Conservation (phyloP, 2,888 invertebrate species). For the Eurois occulta region DNA sequence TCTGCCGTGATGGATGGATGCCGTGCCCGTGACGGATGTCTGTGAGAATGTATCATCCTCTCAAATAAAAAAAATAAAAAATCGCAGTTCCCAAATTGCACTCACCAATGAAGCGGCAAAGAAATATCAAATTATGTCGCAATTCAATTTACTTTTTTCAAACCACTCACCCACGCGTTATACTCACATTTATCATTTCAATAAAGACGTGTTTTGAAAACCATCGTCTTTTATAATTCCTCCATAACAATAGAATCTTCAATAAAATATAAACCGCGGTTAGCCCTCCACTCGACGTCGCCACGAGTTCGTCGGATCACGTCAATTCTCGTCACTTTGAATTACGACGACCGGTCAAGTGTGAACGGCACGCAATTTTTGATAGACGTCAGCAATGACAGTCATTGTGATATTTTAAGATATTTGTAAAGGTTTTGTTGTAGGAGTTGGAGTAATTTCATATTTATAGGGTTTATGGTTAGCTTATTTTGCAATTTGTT, state of each 20-base stretch:
- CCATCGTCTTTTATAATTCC: conserved; percentile 21
- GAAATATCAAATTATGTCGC: not conserved
- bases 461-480: not conserved
- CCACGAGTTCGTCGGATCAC: conserved; percentile 33
- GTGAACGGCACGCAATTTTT: conserved; percentile 58
- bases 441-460: not conserved
- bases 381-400: conserved; percentile 25
- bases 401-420: conserved; percentile 13
- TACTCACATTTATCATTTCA: conserved; percentile 20
- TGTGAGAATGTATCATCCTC: not conserved
- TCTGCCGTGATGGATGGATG: not conserved
- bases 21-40: not conserved
- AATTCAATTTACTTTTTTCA: not conserved
- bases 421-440: not conserved
- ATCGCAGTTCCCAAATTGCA: not conserved
- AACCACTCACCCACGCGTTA: conserved; percentile 27
- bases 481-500: not conserved
- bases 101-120: not conserved
- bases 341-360: conserved; percentile 50
- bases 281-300: conserved; percentile 67
- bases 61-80: too few relatives aligned
- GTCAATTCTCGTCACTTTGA: conserved; percentile 34
- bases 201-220: conserved; percentile 28
- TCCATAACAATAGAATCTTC: conserved; percentile 28
- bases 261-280: conserved; percentile 20